phyloP scores from a whole-genome alignment of 2,888 invertebrate genomes.

The Tenthredo notha region DNA sequence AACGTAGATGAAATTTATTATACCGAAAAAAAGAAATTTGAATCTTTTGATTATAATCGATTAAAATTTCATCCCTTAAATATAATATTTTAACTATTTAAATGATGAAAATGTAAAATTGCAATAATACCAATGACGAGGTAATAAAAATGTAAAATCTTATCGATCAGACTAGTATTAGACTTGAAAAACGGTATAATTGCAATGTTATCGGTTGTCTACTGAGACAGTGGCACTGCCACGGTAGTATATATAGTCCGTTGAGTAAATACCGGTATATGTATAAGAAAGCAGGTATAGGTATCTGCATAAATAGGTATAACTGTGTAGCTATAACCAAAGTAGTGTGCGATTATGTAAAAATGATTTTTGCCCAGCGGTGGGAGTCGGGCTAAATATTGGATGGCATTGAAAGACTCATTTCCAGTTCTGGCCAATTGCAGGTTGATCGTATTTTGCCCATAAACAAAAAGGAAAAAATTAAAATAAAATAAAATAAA shows the following conservation, averaged over 20 bases:
- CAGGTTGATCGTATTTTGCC: not conserved
- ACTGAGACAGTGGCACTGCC: not conserved
- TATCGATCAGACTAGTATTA: not conserved
- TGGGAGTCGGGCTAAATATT: not conserved
- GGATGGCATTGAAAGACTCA: constrained; percentile 10
- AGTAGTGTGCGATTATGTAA: not conserved
- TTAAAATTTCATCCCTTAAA: not conserved
- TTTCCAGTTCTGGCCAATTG: not conserved
- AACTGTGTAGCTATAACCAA: not conserved
- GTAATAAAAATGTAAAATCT: not conserved
- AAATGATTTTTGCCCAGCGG: not conserved
- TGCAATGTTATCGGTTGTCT: not conserved
- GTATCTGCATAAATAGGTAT: not conserved
- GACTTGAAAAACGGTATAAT: not conserved
- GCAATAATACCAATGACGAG: not conserved
- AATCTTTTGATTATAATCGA: not conserved
- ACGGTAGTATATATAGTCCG: not conserved
- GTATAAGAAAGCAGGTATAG: not conserved
- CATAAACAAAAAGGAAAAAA: not conserved
- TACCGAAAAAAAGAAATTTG: not conserved
- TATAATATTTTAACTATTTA: not conserved
- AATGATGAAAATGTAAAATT: not conserved
- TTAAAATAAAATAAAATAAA: no score
- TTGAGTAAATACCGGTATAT: not conserved
- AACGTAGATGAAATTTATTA: not conserved